Conservation (phyloP, 2,113 vertebrate genomes). For the Lucifuga dentata region DNA sequence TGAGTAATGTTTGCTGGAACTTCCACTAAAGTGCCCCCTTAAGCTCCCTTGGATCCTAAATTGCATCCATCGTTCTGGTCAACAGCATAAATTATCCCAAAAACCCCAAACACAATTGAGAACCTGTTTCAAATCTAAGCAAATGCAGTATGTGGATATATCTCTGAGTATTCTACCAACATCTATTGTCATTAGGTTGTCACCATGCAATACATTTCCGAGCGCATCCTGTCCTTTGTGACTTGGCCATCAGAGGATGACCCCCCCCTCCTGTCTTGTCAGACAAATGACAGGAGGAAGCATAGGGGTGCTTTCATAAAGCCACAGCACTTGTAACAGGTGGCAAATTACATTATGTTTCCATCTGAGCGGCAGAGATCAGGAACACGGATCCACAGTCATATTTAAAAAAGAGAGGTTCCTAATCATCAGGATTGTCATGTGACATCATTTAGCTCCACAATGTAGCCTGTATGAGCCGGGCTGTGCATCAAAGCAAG, state of each 20-base stretch:
- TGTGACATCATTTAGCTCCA: conserved; percentile 80
- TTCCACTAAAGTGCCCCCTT: background rate
- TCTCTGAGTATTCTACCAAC: conserved; percentile 23
- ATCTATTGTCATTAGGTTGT: conserved; percentile 62
- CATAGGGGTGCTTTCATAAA: conserved; percentile 79
- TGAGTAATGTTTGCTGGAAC: no score
- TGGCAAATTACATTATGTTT: conserved; percentile 82
- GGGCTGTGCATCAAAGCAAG: conserved; percentile 78
- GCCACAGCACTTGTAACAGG: conserved; percentile 81
- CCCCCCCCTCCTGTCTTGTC: conserved; percentile 71
- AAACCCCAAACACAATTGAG: background rate
- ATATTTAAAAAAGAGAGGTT: conserved; percentile 79
- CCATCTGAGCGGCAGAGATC: conserved; percentile 76
- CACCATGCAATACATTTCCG: conserved; percentile 65
- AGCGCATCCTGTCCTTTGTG: conserved; percentile 66
- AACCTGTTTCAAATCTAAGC: conserved; percentile 8
- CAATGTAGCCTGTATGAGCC: conserved; percentile 73
- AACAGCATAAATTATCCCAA: conserved; percentile 12
- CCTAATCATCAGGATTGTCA: conserved; percentile 83
- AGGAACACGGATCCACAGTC: conserved; percentile 75
- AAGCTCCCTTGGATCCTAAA: background rate
- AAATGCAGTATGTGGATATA: conserved; percentile 36
- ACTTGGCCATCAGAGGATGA: conserved; percentile 71
- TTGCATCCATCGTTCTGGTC: conserved; percentile 15
- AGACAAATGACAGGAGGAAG: conserved; percentile 80